Evolutionary conservation across 2,888 invertebrate genomes (phyloP).

Genomic region (Eupeodes luniger): DNA sequence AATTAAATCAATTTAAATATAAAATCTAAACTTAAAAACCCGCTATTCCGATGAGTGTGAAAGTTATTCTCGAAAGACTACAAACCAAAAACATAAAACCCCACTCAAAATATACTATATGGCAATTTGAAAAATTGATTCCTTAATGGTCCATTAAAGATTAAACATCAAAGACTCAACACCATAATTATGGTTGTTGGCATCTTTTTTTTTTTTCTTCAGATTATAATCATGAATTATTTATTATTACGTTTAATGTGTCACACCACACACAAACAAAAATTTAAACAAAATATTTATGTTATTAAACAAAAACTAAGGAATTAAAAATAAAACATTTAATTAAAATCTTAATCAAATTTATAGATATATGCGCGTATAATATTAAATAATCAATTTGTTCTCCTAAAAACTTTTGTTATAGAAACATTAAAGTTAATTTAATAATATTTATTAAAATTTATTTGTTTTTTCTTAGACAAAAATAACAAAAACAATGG

Average conservation of each 20-base stretch:
- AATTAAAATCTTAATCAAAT: constrained; percentile 23
- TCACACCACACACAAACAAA: constrained; percentile 44
- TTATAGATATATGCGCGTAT: not conserved
- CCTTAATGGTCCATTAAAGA: constrained; percentile 46
- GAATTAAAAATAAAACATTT: constrained; percentile 23
- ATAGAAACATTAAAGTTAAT: not conserved
- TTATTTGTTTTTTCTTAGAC: not conserved
- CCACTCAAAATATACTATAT: not conserved
- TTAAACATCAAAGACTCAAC: constrained; percentile 57
- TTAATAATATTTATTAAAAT: not conserved
- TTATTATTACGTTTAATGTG: constrained; percentile 53
- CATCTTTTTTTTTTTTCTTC: constrained; percentile 28
- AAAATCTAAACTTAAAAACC: no score
- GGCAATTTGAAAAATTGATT: constrained; percentile 23
- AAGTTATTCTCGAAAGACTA: not conserved
- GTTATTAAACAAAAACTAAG: constrained; percentile 26
- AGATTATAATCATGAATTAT: constrained; percentile 54
- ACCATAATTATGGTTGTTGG: constrained; percentile 38
- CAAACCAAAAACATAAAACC: not conserved
- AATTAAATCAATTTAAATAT: no score
- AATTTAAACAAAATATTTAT: constrained; percentile 12
- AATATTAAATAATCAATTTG: not conserved
- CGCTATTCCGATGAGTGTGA: not conserved
- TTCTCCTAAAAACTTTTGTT: not conserved
- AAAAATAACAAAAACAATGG: constrained; percentile 16